Evolutionary conservation across 2,888 invertebrate genomes (phyloP).

Genomic region (Linhomoeus sp.): DNA sequence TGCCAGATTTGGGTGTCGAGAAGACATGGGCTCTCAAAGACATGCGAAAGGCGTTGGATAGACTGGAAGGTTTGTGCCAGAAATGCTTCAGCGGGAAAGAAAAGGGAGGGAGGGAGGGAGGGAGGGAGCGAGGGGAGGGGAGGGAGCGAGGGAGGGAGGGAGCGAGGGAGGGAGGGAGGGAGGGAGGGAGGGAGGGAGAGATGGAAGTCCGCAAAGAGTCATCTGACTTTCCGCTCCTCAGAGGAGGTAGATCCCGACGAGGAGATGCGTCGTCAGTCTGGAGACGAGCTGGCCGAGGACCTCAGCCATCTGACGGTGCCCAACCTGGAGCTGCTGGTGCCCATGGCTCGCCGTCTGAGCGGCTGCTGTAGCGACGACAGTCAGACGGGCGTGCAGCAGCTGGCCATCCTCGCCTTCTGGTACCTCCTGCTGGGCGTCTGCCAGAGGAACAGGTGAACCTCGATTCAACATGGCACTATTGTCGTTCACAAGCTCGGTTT

Average conservation of each 20-base stretch:
- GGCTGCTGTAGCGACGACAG: constrained; percentile 18
- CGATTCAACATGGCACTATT: background rate
- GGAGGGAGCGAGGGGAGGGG: no score
- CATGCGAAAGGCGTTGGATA: constrained; percentile 19
- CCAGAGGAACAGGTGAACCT: constrained; percentile 23
- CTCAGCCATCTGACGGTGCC: no score
- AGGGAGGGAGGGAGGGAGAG: no score
- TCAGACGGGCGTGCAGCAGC: constrained; percentile 23
- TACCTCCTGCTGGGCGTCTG: constrained; percentile 30
- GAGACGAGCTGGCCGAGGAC: no score
- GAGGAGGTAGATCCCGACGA: no score
- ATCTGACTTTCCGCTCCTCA: no score
- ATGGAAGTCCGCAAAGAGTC: no score
- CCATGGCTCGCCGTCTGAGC: constrained; percentile 18
- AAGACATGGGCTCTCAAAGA: constrained; percentile 28
- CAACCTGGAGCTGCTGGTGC: constrained; percentile 12
- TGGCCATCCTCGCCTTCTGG: constrained; percentile 32
- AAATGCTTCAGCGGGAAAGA: background rate
- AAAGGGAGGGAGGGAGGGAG: no score
- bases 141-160: no score
- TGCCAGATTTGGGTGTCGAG: constrained; percentile 30
- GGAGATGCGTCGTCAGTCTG: no score
- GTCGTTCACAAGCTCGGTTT: no score
- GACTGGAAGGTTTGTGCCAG: constrained; percentile 9
- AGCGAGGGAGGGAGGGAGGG: no score